phyloP scores from a whole-genome alignment of 2,797 vertebrate genomes.

The Smutsia temminckii region DNA sequence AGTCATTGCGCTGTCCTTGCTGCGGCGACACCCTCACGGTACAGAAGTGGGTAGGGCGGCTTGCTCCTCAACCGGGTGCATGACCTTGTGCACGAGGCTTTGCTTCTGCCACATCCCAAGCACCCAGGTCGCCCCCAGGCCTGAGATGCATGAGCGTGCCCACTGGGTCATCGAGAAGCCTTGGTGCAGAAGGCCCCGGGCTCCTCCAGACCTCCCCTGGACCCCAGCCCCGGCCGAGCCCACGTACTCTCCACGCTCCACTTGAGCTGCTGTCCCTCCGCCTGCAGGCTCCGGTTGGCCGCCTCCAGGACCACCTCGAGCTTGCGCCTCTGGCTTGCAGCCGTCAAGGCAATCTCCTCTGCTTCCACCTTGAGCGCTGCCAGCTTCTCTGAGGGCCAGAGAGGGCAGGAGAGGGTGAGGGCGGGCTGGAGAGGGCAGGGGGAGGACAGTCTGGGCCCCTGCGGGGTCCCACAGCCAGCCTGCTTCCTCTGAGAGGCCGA shows the following conservation, averaged over 20 bases:
- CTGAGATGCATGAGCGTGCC: accelerated
- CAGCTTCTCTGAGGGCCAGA: constrained; percentile 84
- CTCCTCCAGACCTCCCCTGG: accelerated
- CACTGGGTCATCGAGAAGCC: background rate
- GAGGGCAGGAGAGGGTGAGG: background rate
- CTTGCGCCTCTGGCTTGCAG: constrained; percentile 89
- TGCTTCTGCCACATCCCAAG: background rate
- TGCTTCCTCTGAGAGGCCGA: accelerated
- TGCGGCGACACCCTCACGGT: accelerated
- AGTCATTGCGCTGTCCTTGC: accelerated
- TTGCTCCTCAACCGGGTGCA: background rate
- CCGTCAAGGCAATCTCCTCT: constrained; percentile 90
- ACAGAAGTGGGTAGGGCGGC: accelerated
- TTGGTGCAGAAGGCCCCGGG: accelerated
- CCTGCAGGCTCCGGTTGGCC: constrained; percentile 84
- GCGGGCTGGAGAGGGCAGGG: background rate
- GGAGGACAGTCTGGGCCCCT: background rate
- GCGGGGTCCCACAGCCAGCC: background rate
- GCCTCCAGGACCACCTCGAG: constrained; percentile 88
- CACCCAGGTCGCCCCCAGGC: background rate
- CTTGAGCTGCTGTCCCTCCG: constrained; percentile 83
- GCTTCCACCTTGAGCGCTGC: constrained; percentile 85
- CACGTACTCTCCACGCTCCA: constrained; percentile 93
- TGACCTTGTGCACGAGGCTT: background rate
- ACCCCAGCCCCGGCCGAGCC: accelerated